Evolutionary conservation across 2,113 vertebrate genomes (phyloP).

Genomic region (Tyto alba): DNA sequence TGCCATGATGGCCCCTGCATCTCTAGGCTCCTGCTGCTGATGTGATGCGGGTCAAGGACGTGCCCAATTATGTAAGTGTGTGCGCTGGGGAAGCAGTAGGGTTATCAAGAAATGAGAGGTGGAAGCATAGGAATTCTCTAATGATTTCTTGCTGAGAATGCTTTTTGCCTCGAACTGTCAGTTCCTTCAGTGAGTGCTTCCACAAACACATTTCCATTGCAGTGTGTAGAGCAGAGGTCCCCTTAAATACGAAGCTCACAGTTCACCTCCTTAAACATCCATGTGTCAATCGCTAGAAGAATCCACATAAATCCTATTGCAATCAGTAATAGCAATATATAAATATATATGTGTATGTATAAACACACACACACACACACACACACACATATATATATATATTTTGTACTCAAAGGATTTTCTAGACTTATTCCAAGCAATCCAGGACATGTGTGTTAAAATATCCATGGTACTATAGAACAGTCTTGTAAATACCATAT

Average conservation of each 20-base stretch:
- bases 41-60: accelerated
- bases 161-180: neutral
- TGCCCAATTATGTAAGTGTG: neutral
- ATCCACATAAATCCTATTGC: neutral
- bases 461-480: constrained; percentile 47
- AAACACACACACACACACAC: no score
- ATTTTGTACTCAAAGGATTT: constrained; percentile 16
- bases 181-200: neutral
- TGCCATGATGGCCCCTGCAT: neutral
- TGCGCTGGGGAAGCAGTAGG: neutral
- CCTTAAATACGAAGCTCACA: constrained; percentile 5
- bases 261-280: constrained; percentile 21
- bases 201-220: neutral
- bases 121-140: neutral
- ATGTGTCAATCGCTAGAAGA: constrained; percentile 17
- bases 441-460: constrained; percentile 47
- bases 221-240: neutral
- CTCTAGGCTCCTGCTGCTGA: neutral
- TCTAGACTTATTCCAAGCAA: constrained; percentile 23
- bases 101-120: neutral
- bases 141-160: neutral
- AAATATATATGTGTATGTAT: neutral
- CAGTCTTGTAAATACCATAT: constrained; percentile 53
- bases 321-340: constrained; percentile 17
- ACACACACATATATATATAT: no score